Conservation (phyloP, 2,888 invertebrate genomes). For the Trachelus iudaicus region DNA sequence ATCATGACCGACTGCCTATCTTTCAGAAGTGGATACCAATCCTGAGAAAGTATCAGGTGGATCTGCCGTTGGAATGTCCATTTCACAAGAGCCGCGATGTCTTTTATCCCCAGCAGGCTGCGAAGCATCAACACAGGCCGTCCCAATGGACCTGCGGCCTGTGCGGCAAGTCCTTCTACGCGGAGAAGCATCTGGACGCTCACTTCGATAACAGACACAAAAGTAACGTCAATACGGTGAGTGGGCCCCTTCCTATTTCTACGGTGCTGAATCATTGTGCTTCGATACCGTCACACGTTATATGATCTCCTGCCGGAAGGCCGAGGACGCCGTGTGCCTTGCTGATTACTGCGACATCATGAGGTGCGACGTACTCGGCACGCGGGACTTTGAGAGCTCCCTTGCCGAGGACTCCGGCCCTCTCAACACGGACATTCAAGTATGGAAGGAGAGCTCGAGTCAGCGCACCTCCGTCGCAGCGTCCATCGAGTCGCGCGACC, state of each 20-base stretch:
- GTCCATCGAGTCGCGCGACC: slow-evolving; percentile 49
- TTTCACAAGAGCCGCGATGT: slow-evolving; percentile 89
- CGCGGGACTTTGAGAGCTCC: slow-evolving; percentile 72
- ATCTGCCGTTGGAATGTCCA: slow-evolving; percentile 88
- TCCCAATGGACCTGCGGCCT: slow-evolving; percentile 92
- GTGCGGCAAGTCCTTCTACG: slow-evolving; percentile 92
- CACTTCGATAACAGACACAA: slow-evolving; percentile 92
- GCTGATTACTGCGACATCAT: slow-evolving; percentile 97
- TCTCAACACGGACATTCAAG: slow-evolving; percentile 81
- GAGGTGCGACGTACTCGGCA: slow-evolving; percentile 89
- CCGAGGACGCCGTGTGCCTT: slow-evolving; percentile 91
- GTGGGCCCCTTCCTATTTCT: slow-evolving; percentile 4
- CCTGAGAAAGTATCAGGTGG: slow-evolving; percentile 88
- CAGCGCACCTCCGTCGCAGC: slow-evolving; percentile 67
- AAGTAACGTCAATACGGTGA: slow-evolving; percentile 84
- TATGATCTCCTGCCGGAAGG: slow-evolving; percentile 67
- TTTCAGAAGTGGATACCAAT: slow-evolving; percentile 87
- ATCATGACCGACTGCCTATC: background rate
- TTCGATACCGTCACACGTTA: too few relatives aligned
- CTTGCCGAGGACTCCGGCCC: slow-evolving; percentile 73
- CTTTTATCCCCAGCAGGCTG: slow-evolving; percentile 86
- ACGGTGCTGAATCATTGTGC: background rate
- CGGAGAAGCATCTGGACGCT: slow-evolving; percentile 86
- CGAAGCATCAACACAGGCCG: slow-evolving; percentile 85
- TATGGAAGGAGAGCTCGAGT: slow-evolving; percentile 82